Base-by-base conservation (phyloP, 2,888 invertebrate species). In the Abrostola tripartita region DNA sequence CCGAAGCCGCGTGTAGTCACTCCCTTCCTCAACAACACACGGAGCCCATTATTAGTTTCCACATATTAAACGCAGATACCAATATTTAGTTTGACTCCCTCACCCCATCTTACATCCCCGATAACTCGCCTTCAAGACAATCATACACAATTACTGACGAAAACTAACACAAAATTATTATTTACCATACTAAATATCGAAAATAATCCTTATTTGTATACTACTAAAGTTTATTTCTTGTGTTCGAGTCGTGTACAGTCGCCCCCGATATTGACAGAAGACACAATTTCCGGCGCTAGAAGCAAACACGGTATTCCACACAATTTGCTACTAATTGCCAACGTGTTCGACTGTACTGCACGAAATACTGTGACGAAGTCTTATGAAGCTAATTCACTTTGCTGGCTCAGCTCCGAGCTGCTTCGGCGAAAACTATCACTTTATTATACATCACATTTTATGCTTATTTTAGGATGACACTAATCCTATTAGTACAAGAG, bases 271-370 rank as follows among this genome's bases (percentile, higher is more conserved):
- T 90, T 90, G 89, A 88, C 88, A 88, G 87, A 85, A 89, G 87
- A 88, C 82, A 85, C 90, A 90, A 92, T 92, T 90, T 91, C 91
- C 92, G 86, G 75, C 67, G 78, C 62, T 70, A 52, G 74, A 51
- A 81, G 66, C 78, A 77, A 79, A 79, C 68, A 74, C 63, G 65
- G 71, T 74, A 78, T 89, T 91, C 89, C 88, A 86, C 86, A 85
- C 90, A 88, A 90, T 91, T 92, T 90, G 83, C 76, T 76, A 76
- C 85, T 90, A 89, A 92, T 92, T 90, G 86, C 82, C 80, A 73
- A 76, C 79, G 79, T 82, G 82, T 71, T 70, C 72, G 52, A 65
- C 66, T 76, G 68, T 75, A 68, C 61, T 38, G 42, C 54, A 36
- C 35, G 51, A 44, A 60, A 40, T 55, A 74, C 57, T 64, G 74